Evolutionary conservation across 2,797 vertebrate species (phyloP), one percentile per base, ranked within the genome.

Genomic region (Coendou prehensilis): DNA sequence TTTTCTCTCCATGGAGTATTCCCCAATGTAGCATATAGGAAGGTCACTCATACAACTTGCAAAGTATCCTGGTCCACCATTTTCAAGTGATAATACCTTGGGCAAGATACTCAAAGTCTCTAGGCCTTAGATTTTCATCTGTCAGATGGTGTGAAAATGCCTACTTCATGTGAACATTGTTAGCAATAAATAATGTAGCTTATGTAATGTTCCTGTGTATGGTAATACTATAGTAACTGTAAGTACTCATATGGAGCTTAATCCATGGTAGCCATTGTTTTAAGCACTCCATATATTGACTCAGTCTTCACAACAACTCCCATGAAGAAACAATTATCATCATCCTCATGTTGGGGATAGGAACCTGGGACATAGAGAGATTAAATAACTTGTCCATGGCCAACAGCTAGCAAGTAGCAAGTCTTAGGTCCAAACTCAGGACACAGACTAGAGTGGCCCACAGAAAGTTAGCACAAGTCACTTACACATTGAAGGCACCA

Each of bases 41-140:
- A 64, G 6, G 28, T 26, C 54, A 89, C 28, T 67, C 6, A 26
- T 5, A 20, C 28, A 64, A 57, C 63, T 73, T 6, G 5, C 37
- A n/a, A 87, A 67, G 54, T 78, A 41, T 63, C 26, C 47, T 11
- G 10, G 8, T 81, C 22, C 13, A 52, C 47, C 18, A 41, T 47
- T 93, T 79, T 57, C 18, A 56, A 30, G 23, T 47, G 47, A 50
- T 71, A 4, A 50, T 13, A 57, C 37, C 47, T 71, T 71, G 57
- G 67, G 33, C 37, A 93, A 95, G 85, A 87, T 69, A 45, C 3
- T 86, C 86, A 76, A 41, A 63, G n/a, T 87, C 73, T 73, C 63
- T 78, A 69, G 80, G 45, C 8, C 11, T 88, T 50, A 54, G 61
- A 54, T 84, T 81, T 63, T 79, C 22, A 79, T n/a, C 22, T 30